Base-by-base conservation (phyloP, 2,888 invertebrate genomes). In the Schizotus pectinicornis region DNA sequence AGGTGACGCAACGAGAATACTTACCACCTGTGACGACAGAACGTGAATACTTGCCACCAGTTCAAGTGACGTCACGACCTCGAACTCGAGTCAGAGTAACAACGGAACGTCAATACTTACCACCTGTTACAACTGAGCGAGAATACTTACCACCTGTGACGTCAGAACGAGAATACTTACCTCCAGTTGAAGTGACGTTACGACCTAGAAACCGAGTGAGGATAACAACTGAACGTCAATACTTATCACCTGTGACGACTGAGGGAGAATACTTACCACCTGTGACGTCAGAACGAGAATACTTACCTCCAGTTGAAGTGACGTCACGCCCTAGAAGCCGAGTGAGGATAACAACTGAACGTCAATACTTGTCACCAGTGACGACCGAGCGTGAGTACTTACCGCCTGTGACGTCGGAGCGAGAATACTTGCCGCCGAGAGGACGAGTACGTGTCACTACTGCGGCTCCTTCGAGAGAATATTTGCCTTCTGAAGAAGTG, bases 381-480 rank as follows among this genome's bases (percentile, higher is more conserved):
- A 22, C 22, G 22, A 3, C 37, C 8, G 31, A 49, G 7, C 43
- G 56, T n/a, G 57, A 63, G 37, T 63, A 65, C 11, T 33, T 56
- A 38, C 64, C 64, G 0, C 50, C 45, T 30, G 14, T 39, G 34
- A 30, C 42, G 14, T 31, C 39, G 8, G 51, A 51, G 8, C 60
- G 52, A 43, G 63, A 63, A 38, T 67, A 68, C 43, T 38, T 67
- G 22, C 62, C 63, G 12, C 56, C 45, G 11, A 56, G 53, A 54
- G 13, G 33, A 12, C 58, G 48, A 49, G 31, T 55, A 5, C 36
- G 54, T 11, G 9, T 39, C 3, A 50, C 55, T 12, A 55, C 51
- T n/a, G 38, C 47, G 13, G 64, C 68, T 6, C 64, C 72, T 39
- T 60, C 61, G 9, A 67, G 67, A 38, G 70, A 72, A 41, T 74